phyloP scores from a whole-genome alignment of 2,888 invertebrate genomes.

The Tipula helvola region DNA sequence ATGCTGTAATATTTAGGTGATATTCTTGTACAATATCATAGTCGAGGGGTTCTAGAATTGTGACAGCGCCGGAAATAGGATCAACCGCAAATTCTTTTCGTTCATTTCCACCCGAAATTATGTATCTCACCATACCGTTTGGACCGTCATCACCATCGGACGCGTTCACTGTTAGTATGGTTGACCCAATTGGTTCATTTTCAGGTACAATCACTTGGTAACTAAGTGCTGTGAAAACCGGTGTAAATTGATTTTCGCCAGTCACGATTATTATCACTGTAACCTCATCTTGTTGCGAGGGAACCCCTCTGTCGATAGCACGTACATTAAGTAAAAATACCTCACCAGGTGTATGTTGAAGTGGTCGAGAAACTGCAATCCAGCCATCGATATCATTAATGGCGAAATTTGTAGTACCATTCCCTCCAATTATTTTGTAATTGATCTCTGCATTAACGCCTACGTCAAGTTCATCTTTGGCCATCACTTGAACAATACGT shows the following conservation, averaged over 20 bases:
- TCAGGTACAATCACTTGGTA: conserved; percentile 87
- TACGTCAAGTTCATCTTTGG: conserved; percentile 66
- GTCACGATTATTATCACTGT: conserved; percentile 65
- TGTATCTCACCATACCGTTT: conserved; percentile 77
- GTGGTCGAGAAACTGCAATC: conserved; percentile 53
- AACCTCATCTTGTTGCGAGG: conserved; percentile 68
- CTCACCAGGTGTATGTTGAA: conserved; percentile 40
- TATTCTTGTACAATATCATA: conserved; percentile 79
- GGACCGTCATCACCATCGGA: conserved; percentile 77
- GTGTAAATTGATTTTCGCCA: conserved; percentile 68
- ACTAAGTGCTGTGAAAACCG: conserved; percentile 69
- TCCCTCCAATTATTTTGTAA: conserved; percentile 61
- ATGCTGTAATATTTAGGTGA: conserved; percentile 73
- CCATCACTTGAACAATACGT: conserved; percentile 57
- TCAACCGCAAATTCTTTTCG: conserved; percentile 70
- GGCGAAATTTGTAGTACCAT: conserved; percentile 60
- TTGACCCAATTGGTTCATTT: conserved; percentile 75
- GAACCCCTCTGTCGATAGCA: conserved; percentile 79
- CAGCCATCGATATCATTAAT: conserved; percentile 70
- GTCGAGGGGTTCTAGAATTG: conserved; percentile 67
- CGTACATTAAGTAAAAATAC: conserved; percentile 55
- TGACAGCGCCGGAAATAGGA: conserved; percentile 62
- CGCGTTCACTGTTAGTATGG: conserved; percentile 73
- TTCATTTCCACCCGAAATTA: conserved; percentile 72
- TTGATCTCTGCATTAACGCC: conserved; percentile 84